Base-by-base conservation (phyloP, 1,140 invertebrate genomes). In the Brachionus rotundiformis region DNA sequence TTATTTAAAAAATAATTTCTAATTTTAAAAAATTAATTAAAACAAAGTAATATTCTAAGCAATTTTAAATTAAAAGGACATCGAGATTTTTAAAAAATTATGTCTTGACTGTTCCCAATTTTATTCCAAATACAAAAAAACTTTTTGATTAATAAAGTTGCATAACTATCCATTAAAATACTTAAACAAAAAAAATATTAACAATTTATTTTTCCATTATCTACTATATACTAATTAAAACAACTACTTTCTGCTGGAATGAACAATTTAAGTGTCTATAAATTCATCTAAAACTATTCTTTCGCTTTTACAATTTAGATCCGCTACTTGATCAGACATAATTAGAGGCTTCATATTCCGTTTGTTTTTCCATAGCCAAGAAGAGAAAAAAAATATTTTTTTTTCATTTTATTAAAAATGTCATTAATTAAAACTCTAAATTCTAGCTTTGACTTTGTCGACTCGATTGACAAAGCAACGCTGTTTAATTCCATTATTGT, bases 361-460 rank as follows among this genome's bases (percentile, higher is more conserved):
- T 29, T 29, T 41, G 13, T 33, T 29, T 63, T 63, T 31, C 29
- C 10, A 33, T 10, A 63, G 13, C 2, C 27, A 13, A 63, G n/a
- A n/a, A n/a, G n/a, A 27, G n/a, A 63, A 63, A 63, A 63, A 63
- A 63, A 27, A 63, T 63, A 3, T 23, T 54, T 19, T 54, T 54
- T 63, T 63, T 63, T 63, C 25, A 63, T 29, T 63, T 63, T n/a
- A 11, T n/a, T 16, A 33, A 36, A 11, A 33, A 68, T 68, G 63
- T 68, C 63, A 68, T 11, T 68, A 33, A 68, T 68, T 31, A 31
- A 68, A 68, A 36, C 8, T 13, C n/a, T 68, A 33, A 68, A 68
- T 36, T 68, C 63, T 0, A 36, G 63, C 33, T 79, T 79, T 31
- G 76, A 79, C 7, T 81, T 81, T 81, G 54, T 81, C 79, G 79